Conservation (phyloP, 2,888 invertebrate genomes). For the Xiphydria camelus region DNA sequence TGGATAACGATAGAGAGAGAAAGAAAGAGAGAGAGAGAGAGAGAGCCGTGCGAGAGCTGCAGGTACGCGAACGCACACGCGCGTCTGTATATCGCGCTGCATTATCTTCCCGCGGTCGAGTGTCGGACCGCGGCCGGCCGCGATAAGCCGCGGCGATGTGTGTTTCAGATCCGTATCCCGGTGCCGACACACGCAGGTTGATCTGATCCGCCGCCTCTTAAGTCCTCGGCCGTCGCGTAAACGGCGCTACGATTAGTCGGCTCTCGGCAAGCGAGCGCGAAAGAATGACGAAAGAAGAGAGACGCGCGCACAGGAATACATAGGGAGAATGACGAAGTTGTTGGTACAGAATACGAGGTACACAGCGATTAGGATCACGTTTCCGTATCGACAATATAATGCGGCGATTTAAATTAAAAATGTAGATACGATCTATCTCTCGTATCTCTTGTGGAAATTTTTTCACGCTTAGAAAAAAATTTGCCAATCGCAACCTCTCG, state of each 20-base stretch:
- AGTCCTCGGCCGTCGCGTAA: background rate
- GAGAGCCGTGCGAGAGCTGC: too few relatives aligned
- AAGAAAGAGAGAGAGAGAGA: background rate
- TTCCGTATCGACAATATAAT: too few relatives aligned
- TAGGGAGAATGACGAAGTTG: background rate
- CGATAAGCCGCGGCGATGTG: constrained; percentile 38
- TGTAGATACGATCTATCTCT: too few relatives aligned
- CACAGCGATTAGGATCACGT: too few relatives aligned
- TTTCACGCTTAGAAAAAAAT: too few relatives aligned
- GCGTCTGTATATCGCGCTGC: constrained; percentile 15
- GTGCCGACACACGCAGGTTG: constrained; percentile 35
- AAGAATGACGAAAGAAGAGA: too few relatives aligned
- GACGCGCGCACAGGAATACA: too few relatives aligned
- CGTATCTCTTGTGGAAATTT: too few relatives aligned
- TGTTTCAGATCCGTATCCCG: constrained; percentile 29
- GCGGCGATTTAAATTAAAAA: too few relatives aligned
- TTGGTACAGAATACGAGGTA: background rate
- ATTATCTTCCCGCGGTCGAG: constrained; percentile 14
- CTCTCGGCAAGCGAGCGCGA: too few relatives aligned
- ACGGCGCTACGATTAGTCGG: background rate
- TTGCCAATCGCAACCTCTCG: too few relatives aligned
- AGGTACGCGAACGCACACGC: background rate
- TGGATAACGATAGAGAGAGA: background rate
- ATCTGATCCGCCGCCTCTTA: constrained; percentile 14
- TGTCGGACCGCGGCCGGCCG: constrained; percentile 13